These are phyloP conservation scores for Halotydeus destructor DNA, from an alignment of 1,140 invertebrate genomes.

Conservation along the genomic window DNA sequence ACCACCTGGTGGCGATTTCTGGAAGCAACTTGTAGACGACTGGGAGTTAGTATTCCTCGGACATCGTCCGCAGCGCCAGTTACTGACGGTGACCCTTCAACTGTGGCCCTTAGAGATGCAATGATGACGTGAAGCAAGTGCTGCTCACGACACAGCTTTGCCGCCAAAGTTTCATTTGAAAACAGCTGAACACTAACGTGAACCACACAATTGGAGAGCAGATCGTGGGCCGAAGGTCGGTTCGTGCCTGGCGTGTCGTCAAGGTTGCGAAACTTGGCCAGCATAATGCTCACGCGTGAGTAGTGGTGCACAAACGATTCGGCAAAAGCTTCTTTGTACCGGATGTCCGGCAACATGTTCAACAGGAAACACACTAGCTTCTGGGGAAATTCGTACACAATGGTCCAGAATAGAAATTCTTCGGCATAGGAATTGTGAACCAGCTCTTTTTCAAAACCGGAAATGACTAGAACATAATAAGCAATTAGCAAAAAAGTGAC, in stretches of 20 bases:
- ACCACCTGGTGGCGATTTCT: conserved; percentile 40
- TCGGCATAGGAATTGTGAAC: conserved; percentile 70
- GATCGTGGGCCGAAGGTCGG: conserved; percentile 27
- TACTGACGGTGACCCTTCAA: conserved; percentile 27
- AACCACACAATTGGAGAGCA: conserved; percentile 77
- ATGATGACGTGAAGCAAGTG: conserved; percentile 84
- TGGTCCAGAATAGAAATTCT: conserved; percentile 92
- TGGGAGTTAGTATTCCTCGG: neutral
- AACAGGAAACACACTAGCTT: conserved; percentile 85
- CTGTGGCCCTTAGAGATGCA: conserved; percentile 76
- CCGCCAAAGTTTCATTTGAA: conserved; percentile 71
- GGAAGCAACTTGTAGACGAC: conserved; percentile 6
- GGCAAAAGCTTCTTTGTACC: conserved; percentile 85
- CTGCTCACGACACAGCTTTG: conserved; percentile 69
- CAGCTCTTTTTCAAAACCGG: conserved; percentile 9
- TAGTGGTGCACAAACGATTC: conserved; percentile 88
- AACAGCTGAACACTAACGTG: conserved; percentile 91
- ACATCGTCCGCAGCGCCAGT: neutral
- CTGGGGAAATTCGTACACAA: conserved; percentile 90
- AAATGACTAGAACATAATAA: conserved; percentile 9
- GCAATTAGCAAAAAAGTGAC: neutral
- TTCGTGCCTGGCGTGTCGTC: conserved; percentile 20
- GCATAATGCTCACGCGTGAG: conserved; percentile 66
- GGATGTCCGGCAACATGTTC: conserved; percentile 80
- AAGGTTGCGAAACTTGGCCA: conserved; percentile 60